phyloP scores from a whole-genome alignment of 2,113 vertebrate genomes.

The Colossoma macropomum region DNA sequence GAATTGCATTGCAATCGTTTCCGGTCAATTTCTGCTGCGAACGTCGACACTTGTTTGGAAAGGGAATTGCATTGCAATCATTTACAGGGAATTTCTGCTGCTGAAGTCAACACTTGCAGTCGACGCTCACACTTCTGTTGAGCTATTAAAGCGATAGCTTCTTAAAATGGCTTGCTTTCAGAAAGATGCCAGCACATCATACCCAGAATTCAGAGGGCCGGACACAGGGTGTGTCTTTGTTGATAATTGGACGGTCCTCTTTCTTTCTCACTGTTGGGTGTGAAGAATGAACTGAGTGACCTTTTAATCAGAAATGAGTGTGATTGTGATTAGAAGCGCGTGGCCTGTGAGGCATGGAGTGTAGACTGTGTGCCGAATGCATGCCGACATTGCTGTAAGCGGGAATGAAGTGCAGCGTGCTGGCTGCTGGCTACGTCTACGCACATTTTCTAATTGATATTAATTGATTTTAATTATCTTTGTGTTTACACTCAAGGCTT shows the following conservation, averaged over 20 bases:
- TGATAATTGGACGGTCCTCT: neutral
- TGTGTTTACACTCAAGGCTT: constrained; percentile 58
- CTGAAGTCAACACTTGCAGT: too few relatives aligned
- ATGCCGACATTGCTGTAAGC: constrained; percentile 6
- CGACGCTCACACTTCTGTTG: too few relatives aligned
- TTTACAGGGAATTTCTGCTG: too few relatives aligned
- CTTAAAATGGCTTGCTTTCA: too few relatives aligned
- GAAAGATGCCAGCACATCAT: neutral
- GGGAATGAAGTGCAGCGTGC: neutral
- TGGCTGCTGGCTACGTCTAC: constrained; percentile 24
- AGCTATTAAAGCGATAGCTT: too few relatives aligned
- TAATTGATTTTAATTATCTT: constrained; percentile 68
- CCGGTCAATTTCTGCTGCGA: too few relatives aligned
- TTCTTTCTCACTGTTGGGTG: neutral
- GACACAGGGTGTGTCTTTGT: neutral
- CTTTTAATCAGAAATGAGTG: constrained; percentile 23
- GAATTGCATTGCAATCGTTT: too few relatives aligned
- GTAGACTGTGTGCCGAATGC: constrained; percentile 5
- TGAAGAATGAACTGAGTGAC: neutral
- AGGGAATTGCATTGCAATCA: too few relatives aligned
- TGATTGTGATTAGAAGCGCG: neutral
- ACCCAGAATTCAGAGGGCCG: neutral
- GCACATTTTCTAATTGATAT: constrained; percentile 66
- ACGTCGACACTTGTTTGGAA: too few relatives aligned
- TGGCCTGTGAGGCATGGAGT: neutral